A percentile compares a stretch with the other conserved stretches of the same genome.
Conservation (phyloP, 2,888 invertebrate genomes). For the Cataglyphis cursor region DNA sequence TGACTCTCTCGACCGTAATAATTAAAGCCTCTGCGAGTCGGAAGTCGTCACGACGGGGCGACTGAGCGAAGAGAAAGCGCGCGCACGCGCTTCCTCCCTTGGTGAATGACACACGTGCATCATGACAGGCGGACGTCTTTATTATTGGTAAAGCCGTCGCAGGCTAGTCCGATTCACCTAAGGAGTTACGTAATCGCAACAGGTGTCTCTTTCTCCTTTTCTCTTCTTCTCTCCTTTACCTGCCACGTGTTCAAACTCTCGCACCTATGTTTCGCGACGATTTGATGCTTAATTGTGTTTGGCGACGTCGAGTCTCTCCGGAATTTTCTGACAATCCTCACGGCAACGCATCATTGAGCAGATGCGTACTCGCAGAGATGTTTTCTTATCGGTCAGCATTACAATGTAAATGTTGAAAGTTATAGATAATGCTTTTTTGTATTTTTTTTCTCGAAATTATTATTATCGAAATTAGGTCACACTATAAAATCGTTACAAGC, state of each 20-base stretch:
- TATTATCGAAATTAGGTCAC: constrained; percentile 13
- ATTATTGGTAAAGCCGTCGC: constrained; percentile 67
- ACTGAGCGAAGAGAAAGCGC: constrained; percentile 62
- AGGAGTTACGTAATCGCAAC: constrained; percentile 75
- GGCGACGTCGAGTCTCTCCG: not conserved
- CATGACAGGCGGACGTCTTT: constrained; percentile 70
- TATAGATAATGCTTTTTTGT: constrained; percentile 6
- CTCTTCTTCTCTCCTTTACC: not conserved
- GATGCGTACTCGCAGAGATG: constrained; percentile 11
- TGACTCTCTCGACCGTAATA: constrained; percentile 33
- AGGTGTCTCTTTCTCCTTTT: constrained; percentile 69
- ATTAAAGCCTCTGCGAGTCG: constrained; percentile 32
- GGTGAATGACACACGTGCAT: constrained; percentile 70
- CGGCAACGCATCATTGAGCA: not conserved
- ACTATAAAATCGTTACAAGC: not conserved
- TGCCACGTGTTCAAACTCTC: constrained; percentile 65
- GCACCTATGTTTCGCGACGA: constrained; percentile 25
- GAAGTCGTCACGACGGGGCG: constrained; percentile 52
- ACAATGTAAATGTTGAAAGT: constrained; percentile 22
- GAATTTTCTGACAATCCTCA: not conserved
- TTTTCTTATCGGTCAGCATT: constrained; percentile 33
- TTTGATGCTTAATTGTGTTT: constrained; percentile 15
- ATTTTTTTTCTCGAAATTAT: constrained; percentile 24
- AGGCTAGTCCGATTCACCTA: constrained; percentile 65
- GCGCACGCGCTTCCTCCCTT: constrained; percentile 36